Evolutionary conservation across 2,113 vertebrate species (phyloP).

Genomic region (Chloebia gouldiae): DNA sequence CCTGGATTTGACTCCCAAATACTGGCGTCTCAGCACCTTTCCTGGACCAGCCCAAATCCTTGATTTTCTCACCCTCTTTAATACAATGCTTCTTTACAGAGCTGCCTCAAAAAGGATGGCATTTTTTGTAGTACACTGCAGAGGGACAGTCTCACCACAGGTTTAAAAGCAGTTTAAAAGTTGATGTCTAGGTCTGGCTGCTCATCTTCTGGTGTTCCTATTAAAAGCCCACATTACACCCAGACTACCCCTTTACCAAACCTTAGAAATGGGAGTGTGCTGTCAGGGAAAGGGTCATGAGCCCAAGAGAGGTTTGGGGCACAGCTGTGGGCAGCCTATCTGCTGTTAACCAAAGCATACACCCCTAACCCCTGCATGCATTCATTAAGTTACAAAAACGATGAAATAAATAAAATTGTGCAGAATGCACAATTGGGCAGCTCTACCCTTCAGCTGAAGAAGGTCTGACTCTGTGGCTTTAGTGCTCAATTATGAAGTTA

Average conservation of each 20-base stretch:
- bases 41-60: neutral
- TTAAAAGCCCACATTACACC: neutral
- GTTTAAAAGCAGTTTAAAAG: neutral
- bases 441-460: neutral
- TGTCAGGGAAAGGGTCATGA: neutral
- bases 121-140: neutral
- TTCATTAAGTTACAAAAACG: neutral
- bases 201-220: neutral
- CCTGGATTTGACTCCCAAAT: neutral
- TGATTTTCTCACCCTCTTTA: neutral
- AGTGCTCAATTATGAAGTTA: slow-evolving; percentile 15
- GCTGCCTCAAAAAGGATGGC: neutral
- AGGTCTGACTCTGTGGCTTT: neutral
- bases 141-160: neutral
- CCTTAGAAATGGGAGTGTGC: neutral
- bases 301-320: neutral
- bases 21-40: neutral
- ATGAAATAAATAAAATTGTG: neutral
- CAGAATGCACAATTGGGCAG: neutral
- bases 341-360: neutral
- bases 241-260: neutral
- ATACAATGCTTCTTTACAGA: neutral
- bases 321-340: neutral
- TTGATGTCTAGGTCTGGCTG: neutral
- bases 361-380: neutral